A percentile compares a stretch with the other conserved stretches of the same genome.
These are phyloP conservation scores for Drymonia ruficornis DNA, from an alignment of 2,888 invertebrate genomes.

Conservation along the genomic window DNA sequence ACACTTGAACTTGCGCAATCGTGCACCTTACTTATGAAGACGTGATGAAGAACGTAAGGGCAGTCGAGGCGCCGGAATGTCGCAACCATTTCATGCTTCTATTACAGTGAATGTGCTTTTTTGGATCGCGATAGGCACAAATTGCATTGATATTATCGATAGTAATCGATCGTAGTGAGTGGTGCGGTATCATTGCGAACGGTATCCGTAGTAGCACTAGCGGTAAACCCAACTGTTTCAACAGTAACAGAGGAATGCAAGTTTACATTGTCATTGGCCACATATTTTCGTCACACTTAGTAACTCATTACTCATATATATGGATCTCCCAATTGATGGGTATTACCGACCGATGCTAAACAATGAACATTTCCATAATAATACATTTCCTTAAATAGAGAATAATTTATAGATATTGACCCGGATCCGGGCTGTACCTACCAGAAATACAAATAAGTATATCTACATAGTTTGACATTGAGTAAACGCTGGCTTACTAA, in stretches of 20 bases:
- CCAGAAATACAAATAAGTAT: slow-evolving; percentile 25
- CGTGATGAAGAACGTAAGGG: slow-evolving; percentile 28
- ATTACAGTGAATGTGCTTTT: slow-evolving; percentile 32
- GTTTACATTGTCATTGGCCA: slow-evolving; percentile 36
- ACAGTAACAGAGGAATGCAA: slow-evolving; percentile 49
- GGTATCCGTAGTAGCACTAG: slow-evolving; percentile 70
- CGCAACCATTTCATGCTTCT: slow-evolving; percentile 6
- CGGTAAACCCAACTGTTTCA: slow-evolving; percentile 68
- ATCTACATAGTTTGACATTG: slow-evolving; percentile 12
- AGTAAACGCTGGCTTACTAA: neutral
- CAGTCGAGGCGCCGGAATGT: slow-evolving; percentile 9
- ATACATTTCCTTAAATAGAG: neutral
- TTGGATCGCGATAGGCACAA: slow-evolving; percentile 47
- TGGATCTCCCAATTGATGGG: neutral
- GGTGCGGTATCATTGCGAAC: slow-evolving; percentile 58
- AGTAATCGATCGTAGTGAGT: slow-evolving; percentile 60
- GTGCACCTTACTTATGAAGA: slow-evolving; percentile 17
- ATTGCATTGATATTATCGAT: slow-evolving; percentile 61
- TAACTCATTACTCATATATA: slow-evolving; percentile 24
- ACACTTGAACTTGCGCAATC: slow-evolving; percentile 29
- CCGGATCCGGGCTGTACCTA: slow-evolving; percentile 38
- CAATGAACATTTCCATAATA: neutral
- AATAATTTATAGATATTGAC: slow-evolving; percentile 14
- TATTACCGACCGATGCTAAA: neutral
- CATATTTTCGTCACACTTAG: slow-evolving; percentile 33